phyloP scores from a whole-genome alignment of 2,113 vertebrate genomes.

The Brevimyrus niger region DNA sequence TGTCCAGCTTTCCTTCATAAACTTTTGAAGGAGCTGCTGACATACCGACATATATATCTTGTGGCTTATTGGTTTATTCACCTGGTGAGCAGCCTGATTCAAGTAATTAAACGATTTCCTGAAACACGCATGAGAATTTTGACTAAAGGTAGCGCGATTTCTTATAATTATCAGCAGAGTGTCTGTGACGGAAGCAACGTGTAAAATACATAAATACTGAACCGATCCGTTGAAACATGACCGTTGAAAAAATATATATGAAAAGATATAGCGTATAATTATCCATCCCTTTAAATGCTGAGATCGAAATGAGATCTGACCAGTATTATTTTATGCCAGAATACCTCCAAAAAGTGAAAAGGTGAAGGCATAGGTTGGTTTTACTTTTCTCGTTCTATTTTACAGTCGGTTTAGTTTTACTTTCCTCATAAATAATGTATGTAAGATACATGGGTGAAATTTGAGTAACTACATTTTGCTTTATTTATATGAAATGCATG shows the following conservation, averaged over 20 bases:
- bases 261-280: not conserved
- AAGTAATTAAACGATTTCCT: not conserved
- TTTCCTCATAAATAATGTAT: not conserved
- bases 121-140: not conserved
- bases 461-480: not conserved
- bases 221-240: not conserved
- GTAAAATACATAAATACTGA: not conserved
- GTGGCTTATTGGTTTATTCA: slow-evolving; percentile 8
- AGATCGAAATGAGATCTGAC: not conserved
- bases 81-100: slow-evolving; percentile 8
- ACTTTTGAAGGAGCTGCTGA: slow-evolving; percentile 31
- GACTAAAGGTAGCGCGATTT: not conserved
- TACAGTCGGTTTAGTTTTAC: not conserved
- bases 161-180: not conserved
- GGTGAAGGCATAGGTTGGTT: not conserved
- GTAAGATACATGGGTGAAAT: not conserved
- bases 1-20: slow-evolving; percentile 23
- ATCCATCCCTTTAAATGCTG: not conserved
- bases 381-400: not conserved
- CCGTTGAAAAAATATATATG: not conserved
- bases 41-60: slow-evolving; percentile 24
- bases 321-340: not conserved
- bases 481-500: not conserved
- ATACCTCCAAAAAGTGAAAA: not conserved
- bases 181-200: not conserved